Evolutionary conservation across 2,113 vertebrate genomes (phyloP), one percentile per base, ranked within the genome.

Genomic region (Lynx canadensis): DNA sequence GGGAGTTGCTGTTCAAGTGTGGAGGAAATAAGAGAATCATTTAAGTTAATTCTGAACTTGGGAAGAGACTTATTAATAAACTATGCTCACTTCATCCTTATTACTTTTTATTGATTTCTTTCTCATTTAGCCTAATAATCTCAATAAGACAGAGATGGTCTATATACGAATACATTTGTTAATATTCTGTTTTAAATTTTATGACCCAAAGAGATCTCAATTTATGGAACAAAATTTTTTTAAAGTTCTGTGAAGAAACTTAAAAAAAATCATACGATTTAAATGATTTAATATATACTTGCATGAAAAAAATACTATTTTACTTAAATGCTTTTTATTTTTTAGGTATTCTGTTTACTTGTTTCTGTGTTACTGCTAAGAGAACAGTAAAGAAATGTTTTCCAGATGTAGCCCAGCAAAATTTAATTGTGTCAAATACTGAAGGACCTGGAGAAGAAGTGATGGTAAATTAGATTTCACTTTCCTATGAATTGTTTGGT

Each of bases 381-480:
- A 97, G 95, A 14, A 98, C 94, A 36, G 0, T 84, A 10, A 66
- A 98, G 74, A 98, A 96, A 83, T 92, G 97, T 60, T 98, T 98
- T 89, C 4, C 99, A 71, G 99, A 99, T 86, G 98, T 99, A 95
- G 98, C 98, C 16, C 99, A 99, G 31, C 99, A 99, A 97, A 99
- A 99, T 87, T 98, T 99, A 97, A 99, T 99, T 1, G 98, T 99
- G 96, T 99, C 99, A 86, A 99, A 99, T 97, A 99, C 99, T 0
- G 99, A 99, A 98, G 99, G 99, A 94, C 99, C 99, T 3, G 99
- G 99, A 94, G 99, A 99, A 87, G 99, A 99, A 99, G 99, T 99
- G 52, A 99, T 98, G 99, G 99, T 99, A 97, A 99, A 98, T 95
- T 52, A 31, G 57, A 89, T 92, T 92, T 82, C 25, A 73, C 9